Evolutionary conservation across 2,797 vertebrate species (phyloP), one percentile per base, ranked within the genome.

Genomic region (Sorex maritimensis): DNA sequence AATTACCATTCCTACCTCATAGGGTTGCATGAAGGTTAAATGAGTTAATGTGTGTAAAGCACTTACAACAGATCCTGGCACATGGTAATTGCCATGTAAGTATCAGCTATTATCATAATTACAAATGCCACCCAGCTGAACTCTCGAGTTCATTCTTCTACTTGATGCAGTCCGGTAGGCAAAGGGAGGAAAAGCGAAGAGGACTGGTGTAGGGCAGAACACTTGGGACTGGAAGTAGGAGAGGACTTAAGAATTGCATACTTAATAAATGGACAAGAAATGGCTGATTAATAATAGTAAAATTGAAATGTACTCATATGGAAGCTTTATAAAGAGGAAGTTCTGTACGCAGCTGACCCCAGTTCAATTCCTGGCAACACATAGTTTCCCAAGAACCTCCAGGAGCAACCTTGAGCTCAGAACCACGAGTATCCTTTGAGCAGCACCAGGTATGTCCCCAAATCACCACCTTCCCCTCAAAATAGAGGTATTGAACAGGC

Each of bases 21-120:
- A 94, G 46, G 44, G 7, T 52, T 67, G 2, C 84, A 61, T 74
- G 69, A 91, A 96, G 88, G 58, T 81, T 94, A 81, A 95, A 93
- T 71, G 85, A 94, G 38, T 88, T 58, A 84, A 84, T 92, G 84
- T 1, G 10, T 72, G 13, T 80, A 63, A 82, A 92, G 72, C 63
- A 68, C 75, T 96, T 89, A 91, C 5, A 72, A 7, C 52, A 69
- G 84, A 93, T 80, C 41, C 38, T 77, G 46, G 84, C 78, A 86
- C 58, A 28, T 55, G 71, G 72, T 93, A 86, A 89, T 92, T 77
- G 72, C 34, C 55, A 5, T 71, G 65, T 74, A 84, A 85, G 30
- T 86, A 86, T 90, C 85, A 84, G 74, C 67, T 79, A 34, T 94
- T 93, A 75, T 73, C 72, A 86, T 69, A 88, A 75, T 94, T 90